Base-by-base conservation (phyloP, 2,888 invertebrate genomes). In the Parnassius smintheus region DNA sequence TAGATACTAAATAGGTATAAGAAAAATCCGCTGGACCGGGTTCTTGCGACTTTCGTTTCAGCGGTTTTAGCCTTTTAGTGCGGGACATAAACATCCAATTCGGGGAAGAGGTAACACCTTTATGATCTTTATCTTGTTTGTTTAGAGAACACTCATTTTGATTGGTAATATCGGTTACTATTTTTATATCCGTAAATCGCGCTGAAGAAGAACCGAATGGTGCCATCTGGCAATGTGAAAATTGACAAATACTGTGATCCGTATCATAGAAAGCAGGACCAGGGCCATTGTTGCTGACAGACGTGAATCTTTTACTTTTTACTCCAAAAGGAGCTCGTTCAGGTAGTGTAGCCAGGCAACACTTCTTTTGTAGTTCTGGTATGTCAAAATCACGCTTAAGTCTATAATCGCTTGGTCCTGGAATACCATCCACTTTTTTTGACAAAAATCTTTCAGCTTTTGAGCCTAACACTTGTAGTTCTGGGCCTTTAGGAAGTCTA, bases 31-130 rank as follows among this genome's bases (percentile, higher is more conserved):
- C 82, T 41, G 84, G 82, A 59, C 83, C 81, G 10, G 78, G 78
- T 61, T 81, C 81, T 67, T 80, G 42, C 1, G 49, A 42, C 58
- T 72, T 73, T 66, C 80, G 85, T 35, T 67, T 55, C 8, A 83
- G 66, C 7, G 82, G 77, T 70, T 79, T 81, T 67, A 86, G 78
- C 54, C 89, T 77, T 59, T 77, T 65, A 1, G 86, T 82, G 68
- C 81, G 80, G 22, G 88, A 90, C 68, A 73, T 86, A 65, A 88
- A 90, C 67, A 69, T 75, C 86, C 88, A 89, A 0, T 81, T 81
- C 2, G 72, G 77, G 25, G 46, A 60, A n/a, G 71, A 65, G 64
- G 80, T 81, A 18, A 49, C n/a, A 49, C 49, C n/a, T 18, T 44
- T 53, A 48, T 69, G 57, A 65, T 61, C 67, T 10, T 60, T 49